Base-by-base conservation (phyloP, 1,140 invertebrate genomes). In the Penaeus japonicus region DNA sequence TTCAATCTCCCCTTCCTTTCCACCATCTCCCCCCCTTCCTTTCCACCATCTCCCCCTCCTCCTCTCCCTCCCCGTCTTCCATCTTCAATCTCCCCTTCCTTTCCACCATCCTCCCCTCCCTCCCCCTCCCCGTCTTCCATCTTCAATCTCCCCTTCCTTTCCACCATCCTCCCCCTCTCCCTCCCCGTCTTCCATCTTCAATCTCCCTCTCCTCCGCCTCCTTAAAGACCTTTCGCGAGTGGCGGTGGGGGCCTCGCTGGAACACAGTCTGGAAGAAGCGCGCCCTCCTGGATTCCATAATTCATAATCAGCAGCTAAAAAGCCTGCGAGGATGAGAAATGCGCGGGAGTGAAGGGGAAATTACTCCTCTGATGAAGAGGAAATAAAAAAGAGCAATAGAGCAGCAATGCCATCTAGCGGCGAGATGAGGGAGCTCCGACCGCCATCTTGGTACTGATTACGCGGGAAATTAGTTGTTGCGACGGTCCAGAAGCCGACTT, bases 361-460 rank as follows among this genome's bases (percentile, higher is more conserved):
- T n/a, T 87, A 87, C 85, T 81, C 57, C 79, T 87, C 85, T 87
- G 85, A 87, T 87, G 85, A 87, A 87, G 85, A 12, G 79, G 75
- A 87, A 87, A 80, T 80, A 80, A 87, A 82, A 87, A 85, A 84
- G 55, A 85, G 84, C 75, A 78, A 85, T 85, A 85, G 77, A 87
- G 62, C 39, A 57, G 47, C 85, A 82, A 57, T 82, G 85, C 62
- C 85, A 81, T 87, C 85, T 87, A 75, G 59, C 83, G 88, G 83
- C 55, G 82, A 85, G 73, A 89, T 89, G 55, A 85, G 78, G 82
- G 62, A 84, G 81, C 57, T 87, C 75, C 47, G 39, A 54, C 30
- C 53, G 82, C 88, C 88, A 85, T 89, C 82, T 89, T 89, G 88
- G 75, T 89, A 70, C 83, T 89, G 88, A 89, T 89, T 89, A 89